Evolutionary conservation across 2,888 invertebrate genomes (phyloP).

Genomic region (Xestia sexstrigata): DNA sequence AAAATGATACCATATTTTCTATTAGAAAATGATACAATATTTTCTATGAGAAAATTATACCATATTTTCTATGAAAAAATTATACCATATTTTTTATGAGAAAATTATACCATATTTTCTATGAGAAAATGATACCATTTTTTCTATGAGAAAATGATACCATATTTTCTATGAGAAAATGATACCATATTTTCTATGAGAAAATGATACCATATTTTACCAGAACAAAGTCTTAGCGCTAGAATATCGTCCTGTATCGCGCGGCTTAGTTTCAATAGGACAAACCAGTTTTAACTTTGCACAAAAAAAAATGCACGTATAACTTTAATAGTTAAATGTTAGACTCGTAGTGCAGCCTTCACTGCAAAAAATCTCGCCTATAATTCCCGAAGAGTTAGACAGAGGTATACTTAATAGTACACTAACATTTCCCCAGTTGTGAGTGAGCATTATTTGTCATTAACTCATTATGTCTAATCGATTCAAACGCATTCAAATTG

Average conservation of each 20-base stretch:
- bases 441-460: not conserved
- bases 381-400: not conserved
- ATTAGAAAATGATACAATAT: no score
- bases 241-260: not conserved
- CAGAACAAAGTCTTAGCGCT: not conserved
- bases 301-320: conserved; percentile 2
- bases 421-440: not conserved
- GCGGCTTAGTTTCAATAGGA: not conserved
- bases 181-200: not conserved
- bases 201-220: conserved; percentile 11
- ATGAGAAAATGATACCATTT: not conserved
- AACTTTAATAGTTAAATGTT: not conserved
- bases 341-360: no score
- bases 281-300: not conserved
- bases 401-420: not conserved
- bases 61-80: no score
- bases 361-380: not conserved
- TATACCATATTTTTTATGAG: no score
- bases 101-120: no score
- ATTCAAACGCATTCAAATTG: not conserved
- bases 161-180: conserved; percentile 1
- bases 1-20: conserved; percentile 12
- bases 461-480: not conserved
- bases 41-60: conserved; percentile 4
- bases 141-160: no score